Conservation (phyloP, 1,140 invertebrate species). For the Penaeus chinensis region DNA sequence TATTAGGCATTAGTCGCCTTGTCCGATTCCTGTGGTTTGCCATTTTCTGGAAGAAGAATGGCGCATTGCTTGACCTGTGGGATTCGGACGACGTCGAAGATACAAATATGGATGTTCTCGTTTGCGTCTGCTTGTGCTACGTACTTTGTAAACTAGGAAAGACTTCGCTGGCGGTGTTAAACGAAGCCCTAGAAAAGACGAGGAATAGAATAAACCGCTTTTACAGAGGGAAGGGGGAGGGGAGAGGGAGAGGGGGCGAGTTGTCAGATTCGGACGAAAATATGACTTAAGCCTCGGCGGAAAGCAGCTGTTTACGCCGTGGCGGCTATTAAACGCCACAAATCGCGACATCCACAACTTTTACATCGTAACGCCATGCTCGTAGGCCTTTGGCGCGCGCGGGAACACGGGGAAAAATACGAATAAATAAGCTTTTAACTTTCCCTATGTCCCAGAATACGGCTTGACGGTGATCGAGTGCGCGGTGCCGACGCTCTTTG, state of each 20-base stretch:
- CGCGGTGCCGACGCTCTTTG: conserved; percentile 54
- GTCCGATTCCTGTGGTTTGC: conserved; percentile 50
- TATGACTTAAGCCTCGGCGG: conserved; percentile 37
- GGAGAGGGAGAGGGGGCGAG: conserved; percentile 33
- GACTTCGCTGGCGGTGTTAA: too few species aligned
- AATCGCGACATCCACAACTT: background rate
- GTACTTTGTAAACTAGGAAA: too few species aligned
- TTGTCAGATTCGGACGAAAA: conserved; percentile 59
- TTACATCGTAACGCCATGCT: background rate
- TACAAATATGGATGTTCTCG: too few species aligned
- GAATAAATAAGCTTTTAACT: conserved; percentile 17
- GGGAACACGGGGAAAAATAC: conserved; percentile 17
- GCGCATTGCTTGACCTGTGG: background rate
- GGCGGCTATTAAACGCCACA: too few species aligned
- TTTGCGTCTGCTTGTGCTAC: too few species aligned
- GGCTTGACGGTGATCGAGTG: conserved; percentile 52
- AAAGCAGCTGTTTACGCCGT: too few species aligned
- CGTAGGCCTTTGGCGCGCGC: background rate
- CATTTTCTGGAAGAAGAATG: conserved; percentile 10
- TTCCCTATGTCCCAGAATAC: conserved; percentile 52
- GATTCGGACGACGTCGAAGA: background rate
- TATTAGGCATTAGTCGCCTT: conserved; percentile 52
- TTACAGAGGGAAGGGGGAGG: conserved; percentile 22
- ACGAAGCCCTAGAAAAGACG: too few species aligned
- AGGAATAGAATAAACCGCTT: conserved; percentile 40